phyloP scores from a whole-genome alignment of 2,113 vertebrate genomes.

The Zootoca vivipara region DNA sequence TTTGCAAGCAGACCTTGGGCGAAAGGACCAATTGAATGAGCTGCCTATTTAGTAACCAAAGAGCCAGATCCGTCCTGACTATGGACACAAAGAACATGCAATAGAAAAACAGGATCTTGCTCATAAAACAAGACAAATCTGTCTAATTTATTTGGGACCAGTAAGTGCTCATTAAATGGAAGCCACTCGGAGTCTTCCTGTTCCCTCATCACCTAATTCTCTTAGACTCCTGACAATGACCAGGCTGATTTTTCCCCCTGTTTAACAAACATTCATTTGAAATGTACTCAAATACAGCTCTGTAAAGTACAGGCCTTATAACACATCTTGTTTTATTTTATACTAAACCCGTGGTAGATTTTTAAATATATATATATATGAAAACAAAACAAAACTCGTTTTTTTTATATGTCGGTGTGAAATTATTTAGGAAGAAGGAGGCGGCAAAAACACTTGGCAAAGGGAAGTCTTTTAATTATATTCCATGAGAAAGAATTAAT shows the following conservation, averaged over 20 bases:
- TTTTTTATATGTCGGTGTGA: constrained; percentile 41
- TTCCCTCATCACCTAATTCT: constrained; percentile 85
- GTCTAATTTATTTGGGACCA: constrained; percentile 87
- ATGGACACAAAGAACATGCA: constrained; percentile 89
- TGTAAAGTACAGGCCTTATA: constrained; percentile 81
- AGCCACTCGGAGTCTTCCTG: constrained; percentile 87
- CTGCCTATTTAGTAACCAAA: constrained; percentile 91
- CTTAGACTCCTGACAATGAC: constrained; percentile 83
- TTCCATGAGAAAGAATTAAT: constrained; percentile 66
- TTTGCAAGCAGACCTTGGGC: constrained; percentile 85
- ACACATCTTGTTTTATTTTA: constrained; percentile 80
- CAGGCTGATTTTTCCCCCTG: constrained; percentile 84
- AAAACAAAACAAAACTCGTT: not conserved
- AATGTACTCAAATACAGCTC: constrained; percentile 86
- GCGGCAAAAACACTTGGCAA: constrained; percentile 68
- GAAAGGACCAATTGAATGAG: constrained; percentile 91
- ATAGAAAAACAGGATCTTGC: constrained; percentile 93
- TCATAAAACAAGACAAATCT: constrained; percentile 94
- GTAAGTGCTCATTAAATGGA: constrained; percentile 92
- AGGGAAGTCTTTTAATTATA: constrained; percentile 73
- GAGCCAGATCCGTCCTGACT: constrained; percentile 91
- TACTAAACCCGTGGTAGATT: constrained; percentile 66
- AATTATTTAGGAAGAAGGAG: constrained; percentile 67
- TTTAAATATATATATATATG: too few relatives aligned
- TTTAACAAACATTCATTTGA: constrained; percentile 87